Evolutionary conservation across 2,888 invertebrate species (phyloP).

Genomic region (Mactromeris polynyma): DNA sequence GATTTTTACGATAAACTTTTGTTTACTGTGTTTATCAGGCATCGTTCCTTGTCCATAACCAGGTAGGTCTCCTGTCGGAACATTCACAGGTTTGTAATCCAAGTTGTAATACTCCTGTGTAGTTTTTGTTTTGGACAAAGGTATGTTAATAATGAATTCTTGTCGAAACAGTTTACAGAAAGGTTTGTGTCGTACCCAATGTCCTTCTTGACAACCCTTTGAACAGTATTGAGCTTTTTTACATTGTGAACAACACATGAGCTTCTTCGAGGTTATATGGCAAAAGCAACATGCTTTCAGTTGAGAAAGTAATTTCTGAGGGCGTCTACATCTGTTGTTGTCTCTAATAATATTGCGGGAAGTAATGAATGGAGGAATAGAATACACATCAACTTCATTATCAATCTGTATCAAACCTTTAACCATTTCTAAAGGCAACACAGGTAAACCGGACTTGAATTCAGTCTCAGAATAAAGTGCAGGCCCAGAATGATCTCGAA

Average conservation of each 20-base stretch:
- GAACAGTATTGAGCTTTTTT: conserved; percentile 47
- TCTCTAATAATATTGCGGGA: conserved; percentile 37
- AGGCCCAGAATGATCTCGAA: conserved; percentile 54
- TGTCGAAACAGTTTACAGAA: conserved; percentile 40
- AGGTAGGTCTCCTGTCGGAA: neutral
- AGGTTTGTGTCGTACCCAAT: conserved; percentile 48
- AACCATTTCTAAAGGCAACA: neutral
- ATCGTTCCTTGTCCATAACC: conserved; percentile 47
- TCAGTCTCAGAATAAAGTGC: conserved; percentile 1
- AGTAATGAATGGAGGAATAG: conserved; percentile 38
- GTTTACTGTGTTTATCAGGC: conserved; percentile 32
- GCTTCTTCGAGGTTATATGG: neutral
- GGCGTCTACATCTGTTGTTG: conserved; percentile 46
- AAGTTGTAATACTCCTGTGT: neutral
- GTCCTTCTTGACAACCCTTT: conserved; percentile 43
- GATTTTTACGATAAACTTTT: conserved; percentile 54
- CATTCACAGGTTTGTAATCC: neutral
- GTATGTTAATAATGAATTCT: conserved; percentile 24
- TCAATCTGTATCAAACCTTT: too few relatives aligned
- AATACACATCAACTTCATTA: conserved; percentile 39
- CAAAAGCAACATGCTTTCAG: conserved; percentile 30
- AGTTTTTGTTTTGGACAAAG: conserved; percentile 33
- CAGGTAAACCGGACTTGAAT: neutral
- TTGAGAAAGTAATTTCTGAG: conserved; percentile 1
- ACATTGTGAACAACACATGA: conserved; percentile 41